These are phyloP conservation scores for Hyles euphorbiae DNA, from an alignment of 1,140 invertebrate genomes.

Conservation along the genomic window DNA sequence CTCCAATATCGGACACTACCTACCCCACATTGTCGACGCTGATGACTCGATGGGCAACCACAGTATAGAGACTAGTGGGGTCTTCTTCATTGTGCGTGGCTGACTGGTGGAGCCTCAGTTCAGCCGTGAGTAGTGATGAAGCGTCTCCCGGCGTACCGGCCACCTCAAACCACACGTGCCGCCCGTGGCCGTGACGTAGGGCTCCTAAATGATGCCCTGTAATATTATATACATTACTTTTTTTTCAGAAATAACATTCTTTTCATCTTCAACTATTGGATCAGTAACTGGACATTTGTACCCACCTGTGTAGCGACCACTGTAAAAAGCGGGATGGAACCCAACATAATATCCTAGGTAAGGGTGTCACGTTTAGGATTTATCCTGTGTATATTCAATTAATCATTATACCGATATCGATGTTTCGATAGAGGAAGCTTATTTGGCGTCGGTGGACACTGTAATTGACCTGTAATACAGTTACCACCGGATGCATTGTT, in stretches of 20 bases:
- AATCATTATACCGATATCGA: no score
- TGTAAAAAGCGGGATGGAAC: no score
- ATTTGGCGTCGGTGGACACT: no score
- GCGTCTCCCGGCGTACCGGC: conserved; percentile 87
- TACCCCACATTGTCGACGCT: conserved; percentile 76
- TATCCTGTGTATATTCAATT: no score
- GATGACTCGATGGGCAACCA: conserved; percentile 77
- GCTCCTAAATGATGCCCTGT: conserved; percentile 78
- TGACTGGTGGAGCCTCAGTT: conserved; percentile 88
- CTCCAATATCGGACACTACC: conserved; percentile 15
- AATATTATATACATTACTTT: conserved; percentile 15
- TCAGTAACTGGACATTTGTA: no score
- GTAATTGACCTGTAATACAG: no score
- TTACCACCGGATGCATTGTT: no score
- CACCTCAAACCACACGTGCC: conserved; percentile 94
- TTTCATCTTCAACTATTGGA: no score
- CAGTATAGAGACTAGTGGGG: conserved; percentile 68
- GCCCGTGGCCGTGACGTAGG: conserved; percentile 88
- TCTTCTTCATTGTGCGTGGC: conserved; percentile 46
- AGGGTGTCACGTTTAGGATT: no score
- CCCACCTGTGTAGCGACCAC: no score
- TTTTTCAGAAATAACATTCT: neutral
- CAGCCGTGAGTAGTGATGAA: conserved; percentile 85
- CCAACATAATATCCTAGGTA: no score
- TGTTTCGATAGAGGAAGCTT: no score